These are phyloP conservation scores for Hyla sarda DNA, from an alignment of 2,113 vertebrate genomes.

Conservation along the genomic window DNA sequence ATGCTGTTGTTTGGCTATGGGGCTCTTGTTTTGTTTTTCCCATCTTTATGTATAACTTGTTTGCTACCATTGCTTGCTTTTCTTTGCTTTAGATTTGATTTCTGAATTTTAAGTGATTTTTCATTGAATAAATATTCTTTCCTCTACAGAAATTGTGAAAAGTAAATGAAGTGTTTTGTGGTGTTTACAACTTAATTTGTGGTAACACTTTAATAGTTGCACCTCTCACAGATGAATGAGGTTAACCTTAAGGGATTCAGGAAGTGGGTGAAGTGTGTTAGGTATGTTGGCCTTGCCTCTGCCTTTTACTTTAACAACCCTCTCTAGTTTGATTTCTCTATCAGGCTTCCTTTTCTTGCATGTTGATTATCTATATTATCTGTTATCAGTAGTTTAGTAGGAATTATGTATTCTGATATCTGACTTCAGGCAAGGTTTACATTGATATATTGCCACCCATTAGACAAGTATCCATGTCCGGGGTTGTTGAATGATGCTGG, in stretches of 20 bases:
- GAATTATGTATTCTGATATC: too few species aligned
- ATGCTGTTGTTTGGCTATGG: too few species aligned
- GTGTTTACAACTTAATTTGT: constrained; percentile 42
- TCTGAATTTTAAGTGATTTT: background rate
- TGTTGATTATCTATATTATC: too few species aligned
- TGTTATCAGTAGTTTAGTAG: too few species aligned
- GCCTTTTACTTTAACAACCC: background rate
- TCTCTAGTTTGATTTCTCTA: background rate
- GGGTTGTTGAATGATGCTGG: too few species aligned
- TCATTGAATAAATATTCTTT: constrained; percentile 18
- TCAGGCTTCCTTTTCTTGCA: background rate
- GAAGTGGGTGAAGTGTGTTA: constrained; percentile 30
- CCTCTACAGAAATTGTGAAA: constrained; percentile 16
- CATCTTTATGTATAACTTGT: too few species aligned
- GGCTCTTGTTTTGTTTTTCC: too few species aligned
- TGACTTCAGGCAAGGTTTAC: too few species aligned
- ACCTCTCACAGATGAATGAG: constrained; percentile 41
- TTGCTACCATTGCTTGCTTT: background rate
- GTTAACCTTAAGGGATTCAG: constrained; percentile 46
- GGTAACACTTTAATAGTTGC: constrained; percentile 34
- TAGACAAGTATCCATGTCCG: too few species aligned
- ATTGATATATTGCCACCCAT: too few species aligned
- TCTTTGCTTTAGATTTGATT: background rate
- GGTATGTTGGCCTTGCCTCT: constrained; percentile 16
- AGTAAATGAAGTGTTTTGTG: constrained; percentile 19